A percentile compares a stretch with the other conserved stretches of the same genome.
phyloP scores from a whole-genome alignment of 2,113 vertebrate genomes.

The Rhombomys opimus region DNA sequence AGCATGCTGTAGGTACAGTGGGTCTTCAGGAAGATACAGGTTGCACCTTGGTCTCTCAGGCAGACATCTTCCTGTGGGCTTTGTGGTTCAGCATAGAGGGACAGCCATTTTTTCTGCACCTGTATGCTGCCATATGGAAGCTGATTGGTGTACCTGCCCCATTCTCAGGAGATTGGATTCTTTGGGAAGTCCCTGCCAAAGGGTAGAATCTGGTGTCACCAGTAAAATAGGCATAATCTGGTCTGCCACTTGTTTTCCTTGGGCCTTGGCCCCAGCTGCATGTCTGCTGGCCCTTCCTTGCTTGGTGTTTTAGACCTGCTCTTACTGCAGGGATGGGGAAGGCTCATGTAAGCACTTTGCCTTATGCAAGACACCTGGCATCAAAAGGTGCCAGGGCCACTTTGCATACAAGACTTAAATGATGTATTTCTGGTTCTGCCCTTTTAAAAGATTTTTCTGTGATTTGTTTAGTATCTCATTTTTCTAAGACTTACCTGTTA shows the following conservation, averaged over 20 bases:
- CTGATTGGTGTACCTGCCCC: not conserved
- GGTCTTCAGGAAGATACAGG: not conserved
- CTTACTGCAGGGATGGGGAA: not conserved
- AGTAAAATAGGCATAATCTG: not conserved
- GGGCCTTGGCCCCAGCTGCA: not conserved
- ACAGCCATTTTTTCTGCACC: not conserved
- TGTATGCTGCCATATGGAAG: not conserved
- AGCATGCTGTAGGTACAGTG: rapidly evolving
- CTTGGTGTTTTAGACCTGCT: not conserved
- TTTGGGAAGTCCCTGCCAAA: not conserved
- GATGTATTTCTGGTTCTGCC: not conserved
- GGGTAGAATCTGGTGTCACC: not conserved
- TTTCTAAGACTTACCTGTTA: not conserved
- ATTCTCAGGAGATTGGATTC: not conserved
- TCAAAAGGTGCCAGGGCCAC: not conserved
- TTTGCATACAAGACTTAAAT: not conserved
- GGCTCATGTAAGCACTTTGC: not conserved
- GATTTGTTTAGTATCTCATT: not conserved
- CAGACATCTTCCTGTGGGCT: not conserved
- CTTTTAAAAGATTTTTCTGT: not conserved
- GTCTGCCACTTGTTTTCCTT: not conserved
- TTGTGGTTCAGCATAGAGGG: not conserved
- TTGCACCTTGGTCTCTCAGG: not conserved
- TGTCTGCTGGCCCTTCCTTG: not conserved
- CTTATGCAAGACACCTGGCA: too few species aligned